These are phyloP conservation scores for Drosophila asahinai DNA, from an alignment of 1,140 invertebrate genomes.

Conservation along the genomic window DNA sequence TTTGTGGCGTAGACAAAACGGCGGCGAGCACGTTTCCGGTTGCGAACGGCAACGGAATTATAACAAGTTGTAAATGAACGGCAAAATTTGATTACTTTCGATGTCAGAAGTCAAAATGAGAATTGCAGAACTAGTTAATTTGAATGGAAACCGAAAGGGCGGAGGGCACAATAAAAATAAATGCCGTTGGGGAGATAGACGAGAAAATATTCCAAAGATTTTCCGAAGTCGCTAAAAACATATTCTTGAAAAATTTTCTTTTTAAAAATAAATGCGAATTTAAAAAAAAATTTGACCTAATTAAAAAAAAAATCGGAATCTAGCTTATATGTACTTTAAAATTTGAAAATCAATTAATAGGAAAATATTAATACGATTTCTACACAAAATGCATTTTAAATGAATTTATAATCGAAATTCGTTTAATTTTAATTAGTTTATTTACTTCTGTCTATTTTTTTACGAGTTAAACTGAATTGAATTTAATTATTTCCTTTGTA, in stretches of 20 bases:
- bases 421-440: too few relatives aligned
- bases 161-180: conserved; percentile 6
- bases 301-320: too few relatives aligned
- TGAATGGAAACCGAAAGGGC: conserved; percentile 24
- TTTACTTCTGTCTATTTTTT: neutral
- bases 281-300: too few relatives aligned
- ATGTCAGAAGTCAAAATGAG: conserved; percentile 49
- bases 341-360: neutral
- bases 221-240: neutral
- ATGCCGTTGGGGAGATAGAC: conserved; percentile 14
- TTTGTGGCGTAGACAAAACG: conserved; percentile 68
- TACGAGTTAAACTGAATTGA: neutral
- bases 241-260: neutral
- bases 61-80: conserved; percentile 68
- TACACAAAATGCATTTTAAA: neutral
- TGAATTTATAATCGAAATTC: neutral
- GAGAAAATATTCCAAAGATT: neutral
- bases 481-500: neutral
- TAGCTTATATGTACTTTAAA: too few relatives aligned
- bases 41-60: conserved; percentile 60
- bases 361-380: too few relatives aligned
- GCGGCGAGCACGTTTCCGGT: conserved; percentile 55
- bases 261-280: neutral
- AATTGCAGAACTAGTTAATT: conserved; percentile 53
- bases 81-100: conserved; percentile 66